phyloP scores from a whole-genome alignment of 2,113 vertebrate genomes.

The Bubo blakistoni region DNA sequence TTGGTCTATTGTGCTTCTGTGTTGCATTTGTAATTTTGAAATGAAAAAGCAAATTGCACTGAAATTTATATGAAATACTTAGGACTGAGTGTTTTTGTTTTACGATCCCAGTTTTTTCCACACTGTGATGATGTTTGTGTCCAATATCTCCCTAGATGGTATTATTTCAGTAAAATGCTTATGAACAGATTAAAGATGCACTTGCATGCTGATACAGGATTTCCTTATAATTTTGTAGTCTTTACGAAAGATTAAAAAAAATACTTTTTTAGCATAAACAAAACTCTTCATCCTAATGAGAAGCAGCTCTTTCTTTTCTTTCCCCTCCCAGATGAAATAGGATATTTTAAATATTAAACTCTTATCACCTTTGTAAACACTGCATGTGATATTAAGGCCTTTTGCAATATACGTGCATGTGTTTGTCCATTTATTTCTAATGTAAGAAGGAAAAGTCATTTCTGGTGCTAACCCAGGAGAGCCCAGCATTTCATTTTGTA shows the following conservation, averaged over 20 bases:
- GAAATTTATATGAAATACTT: neutral
- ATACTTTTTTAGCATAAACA: slow-evolving; percentile 8
- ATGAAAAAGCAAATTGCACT: neutral
- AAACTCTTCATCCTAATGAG: neutral
- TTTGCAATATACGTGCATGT: slow-evolving; percentile 40
- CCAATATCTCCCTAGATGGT: neutral
- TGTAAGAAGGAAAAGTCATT: slow-evolving; percentile 76
- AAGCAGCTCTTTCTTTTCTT: neutral
- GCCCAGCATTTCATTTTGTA: slow-evolving; percentile 84
- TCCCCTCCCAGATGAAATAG: neutral
- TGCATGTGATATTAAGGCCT: slow-evolving; percentile 14
- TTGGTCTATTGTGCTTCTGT: neutral
- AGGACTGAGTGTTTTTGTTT: neutral
- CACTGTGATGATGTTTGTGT: neutral
- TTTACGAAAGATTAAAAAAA: neutral
- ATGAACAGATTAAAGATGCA: neutral
- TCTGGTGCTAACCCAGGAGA: slow-evolving; percentile 78
- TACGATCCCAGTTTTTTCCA: neutral
- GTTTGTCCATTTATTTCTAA: slow-evolving; percentile 66
- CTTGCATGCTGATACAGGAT: neutral
- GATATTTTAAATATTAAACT: slow-evolving; percentile 44
- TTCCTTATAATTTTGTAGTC: neutral
- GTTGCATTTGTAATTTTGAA: slow-evolving; percentile 14
- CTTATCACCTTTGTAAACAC: slow-evolving; percentile 22
- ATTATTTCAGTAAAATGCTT: neutral